Percentiles rank a stretch among this genome's conserved stretches.
These are phyloP conservation scores for Cheilosia grossa DNA, from an alignment of 2,888 invertebrate genomes.

Conservation along the genomic window DNA sequence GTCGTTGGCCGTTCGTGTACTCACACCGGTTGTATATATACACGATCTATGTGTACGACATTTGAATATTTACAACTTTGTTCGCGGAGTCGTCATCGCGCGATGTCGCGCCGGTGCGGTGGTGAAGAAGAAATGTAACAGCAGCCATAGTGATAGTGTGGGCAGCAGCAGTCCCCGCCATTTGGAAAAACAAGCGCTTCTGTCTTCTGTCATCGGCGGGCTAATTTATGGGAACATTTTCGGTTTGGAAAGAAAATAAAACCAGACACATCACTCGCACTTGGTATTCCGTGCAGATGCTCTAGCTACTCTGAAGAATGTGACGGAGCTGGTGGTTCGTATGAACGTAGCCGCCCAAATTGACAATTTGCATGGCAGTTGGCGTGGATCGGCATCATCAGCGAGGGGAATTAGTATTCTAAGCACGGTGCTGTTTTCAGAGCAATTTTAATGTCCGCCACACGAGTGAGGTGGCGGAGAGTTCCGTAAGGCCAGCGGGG, in stretches of 20 bases:
- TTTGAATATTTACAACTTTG: slow-evolving; percentile 66
- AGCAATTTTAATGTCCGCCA: slow-evolving; percentile 54
- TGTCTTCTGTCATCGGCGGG: slow-evolving; percentile 31
- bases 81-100: slow-evolving; percentile 29
- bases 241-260: slow-evolving; percentile 27
- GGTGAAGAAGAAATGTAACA: slow-evolving; percentile 42
- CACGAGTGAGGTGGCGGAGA: slow-evolving; percentile 10
- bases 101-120: not conserved
- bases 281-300: slow-evolving; percentile 42
- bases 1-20: slow-evolving; percentile 62
- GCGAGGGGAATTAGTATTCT: slow-evolving; percentile 42
- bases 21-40: not conserved
- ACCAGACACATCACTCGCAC: slow-evolving; percentile 8
- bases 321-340: slow-evolving; percentile 12
- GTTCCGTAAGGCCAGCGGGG: slow-evolving; percentile 36
- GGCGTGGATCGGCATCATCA: slow-evolving; percentile 49
- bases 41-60: slow-evolving; percentile 48
- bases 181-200: slow-evolving; percentile 24
- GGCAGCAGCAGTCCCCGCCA: slow-evolving; percentile 16
- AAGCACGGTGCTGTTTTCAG: slow-evolving; percentile 45
- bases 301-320: slow-evolving; percentile 23
- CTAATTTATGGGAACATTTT: slow-evolving; percentile 51
- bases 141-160: slow-evolving; percentile 30
- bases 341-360: slow-evolving; percentile 49
- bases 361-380: slow-evolving; percentile 50